Evolutionary conservation across 2,113 vertebrate genomes (phyloP).

Genomic region (Pantherophis guttatus): DNA sequence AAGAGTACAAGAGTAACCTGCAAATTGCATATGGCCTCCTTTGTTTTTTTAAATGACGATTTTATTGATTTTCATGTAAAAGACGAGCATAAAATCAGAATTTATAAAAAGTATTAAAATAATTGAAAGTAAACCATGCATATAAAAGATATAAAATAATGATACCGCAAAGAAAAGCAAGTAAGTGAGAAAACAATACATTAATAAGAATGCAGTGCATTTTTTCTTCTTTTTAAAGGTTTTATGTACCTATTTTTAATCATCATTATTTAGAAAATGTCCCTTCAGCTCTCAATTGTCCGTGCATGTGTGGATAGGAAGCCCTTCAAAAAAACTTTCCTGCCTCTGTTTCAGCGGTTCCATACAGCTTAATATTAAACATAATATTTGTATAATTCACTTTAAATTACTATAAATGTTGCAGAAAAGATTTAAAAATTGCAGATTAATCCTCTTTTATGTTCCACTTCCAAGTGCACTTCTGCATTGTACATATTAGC

Average conservation of each 20-base stretch:
- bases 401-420: neutral
- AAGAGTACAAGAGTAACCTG: neutral
- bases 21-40: neutral
- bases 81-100: neutral
- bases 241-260: neutral
- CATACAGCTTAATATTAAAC: neutral
- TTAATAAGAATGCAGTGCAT: neutral
- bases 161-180: neutral
- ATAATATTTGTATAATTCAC: neutral
- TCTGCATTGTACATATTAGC: neutral
- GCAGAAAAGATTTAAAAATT: neutral
- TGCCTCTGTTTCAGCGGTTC: neutral
- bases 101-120: neutral
- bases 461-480: neutral
- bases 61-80: neutral
- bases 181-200: neutral
- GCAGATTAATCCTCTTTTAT: neutral
- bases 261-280: neutral
- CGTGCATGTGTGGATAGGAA: neutral
- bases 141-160: neutral
- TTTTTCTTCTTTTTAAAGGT: neutral
- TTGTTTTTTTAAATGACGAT: neutral
- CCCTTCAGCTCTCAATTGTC: neutral
- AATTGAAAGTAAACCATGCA: neutral
- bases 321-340: neutral